A percentile compares a stretch with the other conserved stretches of the same genome.
Conservation (phyloP, 2,113 vertebrate genomes). For the Arothron firmamentum region DNA sequence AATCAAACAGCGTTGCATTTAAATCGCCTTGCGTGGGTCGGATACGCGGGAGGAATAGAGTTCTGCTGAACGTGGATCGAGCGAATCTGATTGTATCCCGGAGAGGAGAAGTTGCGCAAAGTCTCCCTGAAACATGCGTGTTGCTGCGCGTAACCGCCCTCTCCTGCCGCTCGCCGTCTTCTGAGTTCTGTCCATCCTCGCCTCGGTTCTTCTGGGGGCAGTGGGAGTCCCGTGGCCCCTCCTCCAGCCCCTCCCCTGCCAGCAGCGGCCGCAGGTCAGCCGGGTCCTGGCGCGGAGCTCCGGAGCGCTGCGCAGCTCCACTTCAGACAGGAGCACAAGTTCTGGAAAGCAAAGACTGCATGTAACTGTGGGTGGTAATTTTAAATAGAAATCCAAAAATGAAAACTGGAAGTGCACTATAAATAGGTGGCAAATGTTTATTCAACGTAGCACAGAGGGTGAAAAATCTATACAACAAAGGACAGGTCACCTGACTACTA, state of each 20-base stretch:
- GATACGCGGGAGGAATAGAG: not conserved
- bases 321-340: too few species aligned
- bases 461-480: conserved; percentile 8
- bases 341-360: too few species aligned
- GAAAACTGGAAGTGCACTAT: not conserved
- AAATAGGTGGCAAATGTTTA: conserved; percentile 43
- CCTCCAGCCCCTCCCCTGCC: conserved; percentile 31
- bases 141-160: not conserved
- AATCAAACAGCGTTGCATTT: conserved; percentile 91
- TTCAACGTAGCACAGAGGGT: conserved; percentile 25
- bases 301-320: not conserved
- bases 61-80: not conserved
- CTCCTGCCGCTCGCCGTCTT: conserved; percentile 3
- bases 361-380: not conserved
- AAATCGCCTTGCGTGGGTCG: conserved; percentile 30
- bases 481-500: not conserved
- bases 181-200: conserved; percentile 14
- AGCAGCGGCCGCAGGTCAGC: not conserved
- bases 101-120: conserved; percentile 7
- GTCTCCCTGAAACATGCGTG: not conserved
- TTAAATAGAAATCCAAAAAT: not conserved
- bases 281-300: too few species aligned
- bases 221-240: conserved; percentile 20
- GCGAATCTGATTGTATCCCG: not conserved
- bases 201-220: not conserved